These are phyloP conservation scores for Cryptus armator DNA, from an alignment of 2,888 invertebrate genomes.

Conservation along the genomic window DNA sequence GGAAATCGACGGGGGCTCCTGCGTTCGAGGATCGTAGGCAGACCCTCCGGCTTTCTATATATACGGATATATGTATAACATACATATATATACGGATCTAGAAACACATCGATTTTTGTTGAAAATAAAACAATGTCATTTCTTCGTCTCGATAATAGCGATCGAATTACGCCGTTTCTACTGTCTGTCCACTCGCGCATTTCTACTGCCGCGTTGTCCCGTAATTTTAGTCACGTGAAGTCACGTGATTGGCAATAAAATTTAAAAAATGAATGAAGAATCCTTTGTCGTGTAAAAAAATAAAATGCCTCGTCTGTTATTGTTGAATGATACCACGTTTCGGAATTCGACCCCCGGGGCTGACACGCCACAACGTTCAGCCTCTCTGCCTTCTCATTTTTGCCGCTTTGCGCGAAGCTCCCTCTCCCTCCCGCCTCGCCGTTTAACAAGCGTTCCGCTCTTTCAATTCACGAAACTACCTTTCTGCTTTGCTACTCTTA, in stretches of 20 bases:
- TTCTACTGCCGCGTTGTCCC: conserved; percentile 52
- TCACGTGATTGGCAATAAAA: conserved; percentile 49
- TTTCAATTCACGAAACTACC: conserved; percentile 49
- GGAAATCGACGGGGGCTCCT: conserved; percentile 37
- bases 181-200: conserved; percentile 22
- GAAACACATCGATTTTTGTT: not conserved
- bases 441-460: conserved; percentile 61
- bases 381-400: conserved; percentile 15
- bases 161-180: conserved; percentile 55
- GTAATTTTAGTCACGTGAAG: not conserved
- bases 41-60: not conserved
- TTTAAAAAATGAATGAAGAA: conserved; percentile 32
- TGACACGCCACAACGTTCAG: conserved; percentile 50
- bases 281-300: not conserved
- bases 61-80: not conserved
- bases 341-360: conserved; percentile 45
- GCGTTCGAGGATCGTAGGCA: conserved; percentile 2
- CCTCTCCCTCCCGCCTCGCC: conserved; percentile 6
- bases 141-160: conserved; percentile 2
- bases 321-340: conserved; percentile 5
- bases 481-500: conserved; percentile 9
- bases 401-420: not conserved
- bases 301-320: not conserved
- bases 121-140: not conserved
- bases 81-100: too few species aligned